phyloP scores from a whole-genome alignment of 2,888 invertebrate species.

The Saturnia pavonia region DNA sequence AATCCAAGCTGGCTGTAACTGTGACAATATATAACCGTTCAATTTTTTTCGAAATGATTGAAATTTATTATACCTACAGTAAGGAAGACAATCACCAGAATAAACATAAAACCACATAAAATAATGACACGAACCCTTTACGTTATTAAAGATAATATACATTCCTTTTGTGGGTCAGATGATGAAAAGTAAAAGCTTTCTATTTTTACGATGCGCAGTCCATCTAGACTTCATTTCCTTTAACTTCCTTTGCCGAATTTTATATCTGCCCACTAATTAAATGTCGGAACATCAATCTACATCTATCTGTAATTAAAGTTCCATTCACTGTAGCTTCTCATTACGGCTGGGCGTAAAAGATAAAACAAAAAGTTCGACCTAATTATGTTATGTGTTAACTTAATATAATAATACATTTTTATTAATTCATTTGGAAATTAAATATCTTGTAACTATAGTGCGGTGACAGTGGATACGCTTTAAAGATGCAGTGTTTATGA shows the following conservation, averaged over 20 bases:
- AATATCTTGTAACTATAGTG: background rate
- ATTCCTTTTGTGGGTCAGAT: conserved; percentile 9
- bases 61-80: too few species aligned
- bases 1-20: too few species aligned
- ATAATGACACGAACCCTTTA: too few species aligned
- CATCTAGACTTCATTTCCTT: conserved; percentile 13
- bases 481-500: background rate
- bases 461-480: background rate
- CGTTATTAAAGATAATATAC: background rate
- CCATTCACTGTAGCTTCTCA: conserved; percentile 9
- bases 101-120: too few species aligned
- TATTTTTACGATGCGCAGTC: conserved; percentile 20
- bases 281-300: conserved; percentile 15
- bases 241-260: conserved; percentile 14
- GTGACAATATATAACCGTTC: too few species aligned
- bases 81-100: too few species aligned
- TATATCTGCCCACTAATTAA: conserved; percentile 15
- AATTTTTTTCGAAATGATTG: too few species aligned
- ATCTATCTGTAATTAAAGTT: conserved; percentile 15
- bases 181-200: conserved; percentile 8
- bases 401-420: background rate
- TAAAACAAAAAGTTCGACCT: background rate
- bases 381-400: conserved; percentile 1
- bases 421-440: background rate
- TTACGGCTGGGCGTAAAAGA: conserved; percentile 9